Evolutionary conservation across 2,113 vertebrate genomes (phyloP).

Genomic region (Pampusana beccarii): DNA sequence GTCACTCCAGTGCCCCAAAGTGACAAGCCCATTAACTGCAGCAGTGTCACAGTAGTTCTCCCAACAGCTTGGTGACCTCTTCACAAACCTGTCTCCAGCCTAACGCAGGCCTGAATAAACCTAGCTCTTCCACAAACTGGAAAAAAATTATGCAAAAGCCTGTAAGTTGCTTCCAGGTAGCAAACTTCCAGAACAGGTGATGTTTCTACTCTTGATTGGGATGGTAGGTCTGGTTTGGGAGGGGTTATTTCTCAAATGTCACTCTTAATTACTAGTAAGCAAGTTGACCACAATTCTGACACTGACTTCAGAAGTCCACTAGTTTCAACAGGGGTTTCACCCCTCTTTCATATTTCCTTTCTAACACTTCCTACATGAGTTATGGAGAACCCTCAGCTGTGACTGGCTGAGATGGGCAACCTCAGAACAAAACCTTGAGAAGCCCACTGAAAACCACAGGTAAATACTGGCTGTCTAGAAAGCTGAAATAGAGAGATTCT

Average conservation of each 20-base stretch:
- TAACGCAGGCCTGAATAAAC: not conserved
- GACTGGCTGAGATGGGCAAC: not conserved
- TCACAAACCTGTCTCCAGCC: not conserved
- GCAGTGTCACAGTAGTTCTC: not conserved
- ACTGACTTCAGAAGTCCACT: not conserved
- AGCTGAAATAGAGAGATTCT: not conserved
- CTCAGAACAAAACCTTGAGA: not conserved
- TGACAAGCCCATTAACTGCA: not conserved
- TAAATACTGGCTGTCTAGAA: not conserved
- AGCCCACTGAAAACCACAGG: not conserved
- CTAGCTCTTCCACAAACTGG: not conserved
- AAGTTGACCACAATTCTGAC: not conserved
- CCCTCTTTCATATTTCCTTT: not conserved
- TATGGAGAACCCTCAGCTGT: not conserved
- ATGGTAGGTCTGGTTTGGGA: not conserved
- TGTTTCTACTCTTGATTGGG: not conserved
- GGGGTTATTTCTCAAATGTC: not conserved
- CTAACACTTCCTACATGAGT: not conserved
- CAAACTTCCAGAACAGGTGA: not conserved
- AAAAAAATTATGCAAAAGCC: not conserved
- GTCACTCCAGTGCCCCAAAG: not conserved
- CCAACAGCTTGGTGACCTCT: not conserved
- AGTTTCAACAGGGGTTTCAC: not conserved
- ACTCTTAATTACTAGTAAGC: not conserved
- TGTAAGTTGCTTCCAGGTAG: fast-evolving